Conservation (phyloP, 2,797 vertebrate genomes). For the Karalla daura region DNA sequence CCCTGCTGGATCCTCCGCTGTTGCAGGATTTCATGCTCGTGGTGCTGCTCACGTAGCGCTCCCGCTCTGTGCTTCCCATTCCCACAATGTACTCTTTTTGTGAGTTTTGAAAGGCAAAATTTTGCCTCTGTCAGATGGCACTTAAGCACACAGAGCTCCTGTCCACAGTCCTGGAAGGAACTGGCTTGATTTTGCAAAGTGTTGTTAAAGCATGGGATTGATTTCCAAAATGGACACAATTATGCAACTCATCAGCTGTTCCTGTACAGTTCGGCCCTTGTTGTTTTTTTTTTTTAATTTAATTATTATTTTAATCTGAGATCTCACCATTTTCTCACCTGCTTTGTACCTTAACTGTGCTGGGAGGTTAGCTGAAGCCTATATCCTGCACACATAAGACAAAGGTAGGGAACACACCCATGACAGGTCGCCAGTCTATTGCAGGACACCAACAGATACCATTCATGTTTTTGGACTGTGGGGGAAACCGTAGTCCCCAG, state of each 20-base stretch:
- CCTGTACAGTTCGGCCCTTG: not conserved
- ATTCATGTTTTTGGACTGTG: too few species aligned
- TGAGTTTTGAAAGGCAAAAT: slow-evolving; percentile 18
- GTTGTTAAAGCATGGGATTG: slow-evolving; percentile 10
- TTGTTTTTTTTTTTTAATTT: slow-evolving; percentile 15
- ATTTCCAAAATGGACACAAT: slow-evolving; percentile 23
- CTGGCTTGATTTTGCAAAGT: not conserved
- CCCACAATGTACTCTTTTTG: not conserved
- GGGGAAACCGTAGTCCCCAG: too few species aligned
- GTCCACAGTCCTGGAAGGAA: not conserved
- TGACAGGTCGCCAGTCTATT: too few species aligned
- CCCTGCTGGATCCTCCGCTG: slow-evolving; percentile 40
- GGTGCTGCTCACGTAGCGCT: slow-evolving; percentile 8
- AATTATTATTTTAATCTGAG: too few species aligned
- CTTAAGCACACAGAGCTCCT: not conserved
- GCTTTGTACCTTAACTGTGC: too few species aligned
- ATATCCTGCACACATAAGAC: too few species aligned
- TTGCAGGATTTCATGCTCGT: slow-evolving; percentile 13
- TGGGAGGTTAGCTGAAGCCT: too few species aligned
- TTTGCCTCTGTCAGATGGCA: not conserved
- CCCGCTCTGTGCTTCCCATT: slow-evolving; percentile 17
- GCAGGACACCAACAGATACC: too few species aligned
- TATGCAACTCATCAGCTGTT: slow-evolving; percentile 2
- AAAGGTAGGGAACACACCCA: too few species aligned
- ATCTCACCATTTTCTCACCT: too few species aligned